Evolutionary conservation across 1,140 invertebrate genomes (phyloP).

Genomic region (Drosophila virilis): DNA sequence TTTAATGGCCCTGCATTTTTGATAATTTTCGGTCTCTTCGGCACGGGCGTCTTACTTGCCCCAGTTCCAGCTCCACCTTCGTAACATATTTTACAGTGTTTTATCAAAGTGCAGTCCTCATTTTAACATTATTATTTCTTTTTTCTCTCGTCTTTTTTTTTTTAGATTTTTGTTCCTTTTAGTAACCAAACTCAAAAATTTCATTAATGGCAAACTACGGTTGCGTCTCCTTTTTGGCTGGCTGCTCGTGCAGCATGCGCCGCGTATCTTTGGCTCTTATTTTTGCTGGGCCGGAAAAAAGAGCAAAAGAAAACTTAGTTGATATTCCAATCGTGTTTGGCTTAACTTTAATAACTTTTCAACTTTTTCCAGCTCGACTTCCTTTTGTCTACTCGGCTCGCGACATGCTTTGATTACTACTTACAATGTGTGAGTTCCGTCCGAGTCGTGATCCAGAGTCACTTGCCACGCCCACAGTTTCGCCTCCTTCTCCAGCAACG

Average conservation of each 20-base stretch:
- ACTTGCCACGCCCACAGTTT: not conserved
- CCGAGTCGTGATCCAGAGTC: slow-evolving; percentile 8
- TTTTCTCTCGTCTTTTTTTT: not conserved
- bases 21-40: not conserved
- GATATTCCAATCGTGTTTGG: slow-evolving; percentile 73
- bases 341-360: slow-evolving; percentile 81
- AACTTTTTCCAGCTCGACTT: slow-evolving; percentile 65
- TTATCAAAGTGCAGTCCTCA: slow-evolving; percentile 9
- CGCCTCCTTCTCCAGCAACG: not conserved
- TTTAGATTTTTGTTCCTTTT: not conserved
- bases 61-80: not conserved
- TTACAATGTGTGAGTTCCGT: slow-evolving; percentile 39
- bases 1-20: slow-evolving; percentile 16
- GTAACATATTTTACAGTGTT: slow-evolving; percentile 14
- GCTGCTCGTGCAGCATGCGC: not conserved
- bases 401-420: slow-evolving; percentile 76
- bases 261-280: not conserved
- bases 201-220: slow-evolving; percentile 29
- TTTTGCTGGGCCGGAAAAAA: not conserved
- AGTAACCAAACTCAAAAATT: slow-evolving; percentile 26
- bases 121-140: not conserved
- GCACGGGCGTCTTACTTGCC: not conserved
- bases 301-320: slow-evolving; percentile 49
- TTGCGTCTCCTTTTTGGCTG: not conserved
- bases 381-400: slow-evolving; percentile 55